Evolutionary conservation across 2,797 vertebrate genomes (phyloP).

Genomic region (Columba guinea): DNA sequence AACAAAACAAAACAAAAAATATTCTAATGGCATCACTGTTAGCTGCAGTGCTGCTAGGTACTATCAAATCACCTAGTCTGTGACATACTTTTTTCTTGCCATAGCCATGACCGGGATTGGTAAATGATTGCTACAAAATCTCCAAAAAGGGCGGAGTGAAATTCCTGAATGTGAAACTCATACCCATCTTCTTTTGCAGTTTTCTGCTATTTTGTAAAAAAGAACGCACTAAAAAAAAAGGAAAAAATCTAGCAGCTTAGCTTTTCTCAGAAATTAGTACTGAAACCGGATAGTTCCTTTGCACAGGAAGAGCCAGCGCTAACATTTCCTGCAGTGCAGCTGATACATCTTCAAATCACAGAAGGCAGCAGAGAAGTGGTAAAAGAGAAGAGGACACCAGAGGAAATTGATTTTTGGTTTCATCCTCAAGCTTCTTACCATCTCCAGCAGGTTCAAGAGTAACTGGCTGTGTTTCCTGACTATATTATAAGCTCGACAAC

Average conservation of each 20-base stretch:
- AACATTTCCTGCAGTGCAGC: not conserved
- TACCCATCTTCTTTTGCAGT: not conserved
- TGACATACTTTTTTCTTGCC: not conserved
- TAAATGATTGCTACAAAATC: not conserved
- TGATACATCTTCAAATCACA: not conserved
- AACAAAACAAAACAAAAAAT: no score
- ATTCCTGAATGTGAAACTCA: not conserved
- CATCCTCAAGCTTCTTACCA: conserved; percentile 78
- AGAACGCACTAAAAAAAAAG: not conserved
- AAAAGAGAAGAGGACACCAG: not conserved
- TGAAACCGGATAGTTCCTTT: not conserved
- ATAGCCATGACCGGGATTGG: not conserved
- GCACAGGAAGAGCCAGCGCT: not conserved
- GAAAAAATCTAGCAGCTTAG: not conserved
- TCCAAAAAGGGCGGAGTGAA: not conserved
- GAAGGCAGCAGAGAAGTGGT: not conserved
- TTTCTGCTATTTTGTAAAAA: not conserved
- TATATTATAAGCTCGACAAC: conserved; percentile 88
- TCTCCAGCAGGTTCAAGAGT: conserved; percentile 86
- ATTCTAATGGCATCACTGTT: not conserved
- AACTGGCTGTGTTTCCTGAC: conserved; percentile 83
- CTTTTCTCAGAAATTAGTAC: not conserved
- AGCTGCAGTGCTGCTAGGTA: not conserved
- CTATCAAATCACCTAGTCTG: not conserved
- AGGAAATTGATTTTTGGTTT: conserved; percentile 8